These are phyloP conservation scores for Pedicia rivosa DNA, from an alignment of 2,888 invertebrate species.

Conservation along the genomic window DNA sequence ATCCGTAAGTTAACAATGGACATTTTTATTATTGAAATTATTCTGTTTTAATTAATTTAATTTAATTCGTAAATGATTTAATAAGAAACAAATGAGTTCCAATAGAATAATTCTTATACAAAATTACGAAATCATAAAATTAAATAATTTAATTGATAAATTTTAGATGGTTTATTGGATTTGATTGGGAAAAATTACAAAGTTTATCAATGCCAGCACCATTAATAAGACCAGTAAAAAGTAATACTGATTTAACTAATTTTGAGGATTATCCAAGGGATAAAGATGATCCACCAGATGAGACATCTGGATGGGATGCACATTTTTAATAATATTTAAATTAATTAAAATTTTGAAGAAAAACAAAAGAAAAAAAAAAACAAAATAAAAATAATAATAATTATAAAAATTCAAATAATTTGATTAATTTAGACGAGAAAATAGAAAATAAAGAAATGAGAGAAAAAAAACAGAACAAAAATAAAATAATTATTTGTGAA, in stretches of 20 bases:
- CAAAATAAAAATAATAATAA: not conserved
- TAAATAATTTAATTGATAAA: not conserved
- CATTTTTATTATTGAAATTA: too few relatives aligned
- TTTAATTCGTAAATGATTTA: too few relatives aligned
- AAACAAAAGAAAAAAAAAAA: not conserved
- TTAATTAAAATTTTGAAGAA: not conserved
- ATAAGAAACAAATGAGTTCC: too few relatives aligned
- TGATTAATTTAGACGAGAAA: too few relatives aligned
- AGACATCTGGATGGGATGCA: slow-evolving; percentile 78
- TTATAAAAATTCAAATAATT: too few relatives aligned
- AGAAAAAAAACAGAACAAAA: too few relatives aligned
- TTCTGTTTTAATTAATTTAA: too few relatives aligned
- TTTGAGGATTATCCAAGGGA: slow-evolving; percentile 80
- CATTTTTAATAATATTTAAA: slow-evolving; percentile 45
- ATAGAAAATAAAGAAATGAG: too few relatives aligned
- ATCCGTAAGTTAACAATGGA: slow-evolving; percentile 54
- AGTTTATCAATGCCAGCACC: slow-evolving; percentile 52
- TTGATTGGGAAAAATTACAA: slow-evolving; percentile 73
- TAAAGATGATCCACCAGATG: slow-evolving; percentile 68
- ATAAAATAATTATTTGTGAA: too few relatives aligned
- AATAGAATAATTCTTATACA: too few relatives aligned
- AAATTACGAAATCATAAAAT: not conserved
- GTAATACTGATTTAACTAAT: slow-evolving; percentile 54
- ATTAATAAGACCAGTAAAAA: slow-evolving; percentile 1
- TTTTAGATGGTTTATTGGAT: slow-evolving; percentile 76